Evolutionary conservation across 2,797 vertebrate species (phyloP), one percentile per base, ranked within the genome.

Genomic region (Myotis myotis): DNA sequence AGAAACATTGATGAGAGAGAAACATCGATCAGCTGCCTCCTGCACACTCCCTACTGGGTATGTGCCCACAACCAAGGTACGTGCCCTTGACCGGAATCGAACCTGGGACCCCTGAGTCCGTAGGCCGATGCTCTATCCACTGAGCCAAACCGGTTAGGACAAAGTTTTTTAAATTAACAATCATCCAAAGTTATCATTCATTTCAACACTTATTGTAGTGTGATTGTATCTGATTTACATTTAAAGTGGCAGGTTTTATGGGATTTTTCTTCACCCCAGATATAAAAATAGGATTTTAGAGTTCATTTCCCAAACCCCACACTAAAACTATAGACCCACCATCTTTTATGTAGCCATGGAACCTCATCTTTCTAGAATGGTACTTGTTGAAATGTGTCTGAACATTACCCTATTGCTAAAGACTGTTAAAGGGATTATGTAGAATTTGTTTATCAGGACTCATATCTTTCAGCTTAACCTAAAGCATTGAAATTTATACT

Each of bases 401-500:
- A 78, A 85, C 11, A 8, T 44, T 55, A 12, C 20, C 23, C 4
- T n/a, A 4, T 25, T 66, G 62, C 4, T 64, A 55, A 20, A 78
- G 38, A 66, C 51, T 41, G 11, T 36, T 55, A 2, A 1, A 62
- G 38, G 13, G 8, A 55, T 47, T 75, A 2, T 47, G 4, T 25
- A 51, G 10, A 66, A 36, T 94, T 49, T 28, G 5, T 44, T 76
- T 76, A 81, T 47, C 22, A 36, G 44, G 53, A 79, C 55, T 86
- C 36, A 38, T 55, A 84, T 13, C 87, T 84, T 75, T 79, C 71
- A 74, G 7, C 2, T 81, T 88, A 76, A 89, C 23, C 47, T 88
- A 78, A 90, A 84, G 36, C 20, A 87, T 78, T 75, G n/a, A 92
- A 84, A 91, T 84, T 23, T 33, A 85, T 74, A 57, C 38, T 41